Evolutionary conservation across 2,888 invertebrate genomes (phyloP).

Genomic region (Tineola bisselliella): DNA sequence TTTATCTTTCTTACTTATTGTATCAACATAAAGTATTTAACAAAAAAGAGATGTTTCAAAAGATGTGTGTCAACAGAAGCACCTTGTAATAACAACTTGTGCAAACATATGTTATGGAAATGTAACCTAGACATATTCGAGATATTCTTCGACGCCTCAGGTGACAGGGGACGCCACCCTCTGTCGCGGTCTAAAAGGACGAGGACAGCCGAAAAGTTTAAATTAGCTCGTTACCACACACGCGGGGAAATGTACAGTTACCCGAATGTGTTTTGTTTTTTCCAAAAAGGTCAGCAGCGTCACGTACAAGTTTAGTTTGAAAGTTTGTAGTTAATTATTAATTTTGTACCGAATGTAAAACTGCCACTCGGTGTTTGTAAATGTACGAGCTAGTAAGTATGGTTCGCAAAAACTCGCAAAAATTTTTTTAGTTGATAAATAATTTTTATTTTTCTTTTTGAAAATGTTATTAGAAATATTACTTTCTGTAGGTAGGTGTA

Average conservation of each 20-base stretch:
- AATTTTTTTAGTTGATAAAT: conserved; percentile 32
- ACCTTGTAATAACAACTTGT: conserved; percentile 12
- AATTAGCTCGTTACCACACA: conserved; percentile 67
- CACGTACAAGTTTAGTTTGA: not conserved
- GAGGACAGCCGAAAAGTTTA: conserved; percentile 59
- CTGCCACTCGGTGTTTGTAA: not conserved
- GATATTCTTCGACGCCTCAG: conserved; percentile 37
- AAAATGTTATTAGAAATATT: too few species aligned
- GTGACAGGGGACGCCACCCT: conserved; percentile 46
- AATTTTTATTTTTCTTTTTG: conserved; percentile 24
- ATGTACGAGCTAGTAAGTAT: not conserved
- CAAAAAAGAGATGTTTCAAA: not conserved
- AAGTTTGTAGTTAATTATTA: conserved; percentile 7
- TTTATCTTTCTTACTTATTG: not conserved
- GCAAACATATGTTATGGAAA: conserved; percentile 11
- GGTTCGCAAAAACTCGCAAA: conserved; percentile 31
- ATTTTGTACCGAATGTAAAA: not conserved
- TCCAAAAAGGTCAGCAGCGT: conserved; percentile 47
- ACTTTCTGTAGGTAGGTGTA: too few species aligned
- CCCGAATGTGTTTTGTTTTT: conserved; percentile 51
- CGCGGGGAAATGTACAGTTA: conserved; percentile 41
- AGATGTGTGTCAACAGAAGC: conserved; percentile 4
- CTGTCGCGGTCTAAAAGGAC: conserved; percentile 33
- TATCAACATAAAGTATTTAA: not conserved
- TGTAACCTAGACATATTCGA: conserved; percentile 4